Evolutionary conservation across 64 coral and sea anemone species (phyloP), one percentile per base, ranked within the genome.

Genomic region (Porites lutea): DNA sequence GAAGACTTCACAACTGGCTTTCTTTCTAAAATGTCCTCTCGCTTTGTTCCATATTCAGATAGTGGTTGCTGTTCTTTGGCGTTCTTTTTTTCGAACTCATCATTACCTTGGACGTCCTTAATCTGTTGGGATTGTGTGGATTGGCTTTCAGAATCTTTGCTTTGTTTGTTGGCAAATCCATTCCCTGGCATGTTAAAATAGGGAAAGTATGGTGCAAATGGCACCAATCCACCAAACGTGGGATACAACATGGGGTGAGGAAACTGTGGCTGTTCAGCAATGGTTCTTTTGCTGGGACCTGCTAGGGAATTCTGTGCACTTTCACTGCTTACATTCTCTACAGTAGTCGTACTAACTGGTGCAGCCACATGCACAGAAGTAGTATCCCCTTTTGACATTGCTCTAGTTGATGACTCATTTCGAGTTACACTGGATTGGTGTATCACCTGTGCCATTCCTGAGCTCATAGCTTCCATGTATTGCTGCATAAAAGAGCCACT

Each of bases 121-220:
- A 3, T 65, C 12, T 13, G 63, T 13, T 44, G 4, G n/a, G 65
- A 46, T 48, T 51, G 16, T 20, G 45, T 7, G 12, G 8, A 48
- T 21, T 48, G 19, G n/a, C 7, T 11, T 52, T 84, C 61, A 51
- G 4, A 13, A 18, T 67, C 44, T 21, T 20, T 11, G 44, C 37
- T n/a, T 51, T 67, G 59, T 13, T 84, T 84, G 3, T 19, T 53
- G 47, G 1, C 3, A 20, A 51, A 84, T 10, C 48, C 63, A 63
- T 3, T 22, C 18, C 48, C n/a, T 51, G 63, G 62, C 3, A 9
- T 60, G 69, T 67, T 84, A 4, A 84, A 23, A 18, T n/a, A 49
- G 15, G 81, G 62, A 12, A 84, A 84, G 49, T 69, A 84, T 50
- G 81, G 48, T 19, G 62, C 81, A 84, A 84, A 84, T 4, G 81